These are phyloP conservation scores for Anser brachyrhynchus DNA, from an alignment of 2,113 vertebrate species.

Conservation along the genomic window DNA sequence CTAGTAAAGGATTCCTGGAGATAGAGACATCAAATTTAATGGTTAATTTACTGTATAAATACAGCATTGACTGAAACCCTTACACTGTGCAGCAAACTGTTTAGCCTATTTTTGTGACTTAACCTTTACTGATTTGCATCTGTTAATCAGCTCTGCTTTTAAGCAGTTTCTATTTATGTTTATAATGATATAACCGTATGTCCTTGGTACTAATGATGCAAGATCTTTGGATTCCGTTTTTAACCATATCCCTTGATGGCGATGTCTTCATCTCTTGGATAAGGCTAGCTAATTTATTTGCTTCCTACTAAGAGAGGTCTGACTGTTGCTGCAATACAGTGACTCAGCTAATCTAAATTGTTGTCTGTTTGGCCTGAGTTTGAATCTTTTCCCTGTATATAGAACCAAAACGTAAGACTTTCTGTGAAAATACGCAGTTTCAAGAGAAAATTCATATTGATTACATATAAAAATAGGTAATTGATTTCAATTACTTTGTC, in stretches of 20 bases:
- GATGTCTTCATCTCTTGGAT: neutral
- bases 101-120: constrained; percentile 6
- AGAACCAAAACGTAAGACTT: neutral
- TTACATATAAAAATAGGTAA: neutral
- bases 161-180: neutral
- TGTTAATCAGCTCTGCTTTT: neutral
- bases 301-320: neutral
- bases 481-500: neutral
- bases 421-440: neutral
- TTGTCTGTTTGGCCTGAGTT: neutral
- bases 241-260: neutral
- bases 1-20: neutral
- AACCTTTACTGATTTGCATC: neutral
- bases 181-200: neutral
- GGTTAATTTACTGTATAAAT: neutral
- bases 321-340: neutral
- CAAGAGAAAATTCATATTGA: neutral
- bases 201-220: neutral
- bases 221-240: neutral
- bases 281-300: neutral
- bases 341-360: constrained; percentile 25
- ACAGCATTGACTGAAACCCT: neutral
- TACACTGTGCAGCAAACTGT: neutral
- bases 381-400: neutral
- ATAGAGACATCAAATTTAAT: neutral